Base-by-base conservation (phyloP, 2,797 vertebrate species). In the Catharus ustulatus region DNA sequence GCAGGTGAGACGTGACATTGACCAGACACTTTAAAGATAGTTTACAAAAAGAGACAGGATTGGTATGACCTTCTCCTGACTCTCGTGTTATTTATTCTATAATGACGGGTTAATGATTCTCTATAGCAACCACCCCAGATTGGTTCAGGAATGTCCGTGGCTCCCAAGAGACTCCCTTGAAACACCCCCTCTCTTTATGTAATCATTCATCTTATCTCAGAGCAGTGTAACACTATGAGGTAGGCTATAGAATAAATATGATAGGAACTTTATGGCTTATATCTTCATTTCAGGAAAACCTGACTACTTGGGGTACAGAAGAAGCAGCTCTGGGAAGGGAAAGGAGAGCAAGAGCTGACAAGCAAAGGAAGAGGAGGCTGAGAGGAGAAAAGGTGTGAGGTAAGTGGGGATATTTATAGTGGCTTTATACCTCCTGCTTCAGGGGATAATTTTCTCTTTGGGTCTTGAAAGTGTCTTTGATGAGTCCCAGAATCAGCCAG, bases 1-100 rank as follows among this genome's bases (percentile, higher is more conserved):
- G 78, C 81, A 92, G 76, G 95, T 92, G 95, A 95, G 82, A 95
- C 2, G 7, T 93, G 95, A 97, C 86, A 80, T 80, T 95, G 84
- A 84, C 79, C 96, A 97, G 95, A 80, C 72, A 75, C 61, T 84
- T 92, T 68, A 64, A 84, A 92, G 90, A 82, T 17, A 77, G 84
- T 77, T 96, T 95, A 68, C 16, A 62, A 76, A 91, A 87, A 64
- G 30, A 73, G 40, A 63, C 52, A 63, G 58, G 75, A 75, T 93
- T 77, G 74, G 64, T 67, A 82, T 94, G 93, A 96, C 95, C 95
- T 94, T 91, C 26, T 77, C 36, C 67, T 96, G 92, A 95, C 91
- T 93, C 79, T 86, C 43, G 9, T 1, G 19, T 85, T 96, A 93
- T 96, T 95, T 94, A 87, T 86, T 82, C 79, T 59, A 2, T 85